Base-by-base conservation (phyloP, 2,113 vertebrate genomes). In the Centropristis striata region DNA sequence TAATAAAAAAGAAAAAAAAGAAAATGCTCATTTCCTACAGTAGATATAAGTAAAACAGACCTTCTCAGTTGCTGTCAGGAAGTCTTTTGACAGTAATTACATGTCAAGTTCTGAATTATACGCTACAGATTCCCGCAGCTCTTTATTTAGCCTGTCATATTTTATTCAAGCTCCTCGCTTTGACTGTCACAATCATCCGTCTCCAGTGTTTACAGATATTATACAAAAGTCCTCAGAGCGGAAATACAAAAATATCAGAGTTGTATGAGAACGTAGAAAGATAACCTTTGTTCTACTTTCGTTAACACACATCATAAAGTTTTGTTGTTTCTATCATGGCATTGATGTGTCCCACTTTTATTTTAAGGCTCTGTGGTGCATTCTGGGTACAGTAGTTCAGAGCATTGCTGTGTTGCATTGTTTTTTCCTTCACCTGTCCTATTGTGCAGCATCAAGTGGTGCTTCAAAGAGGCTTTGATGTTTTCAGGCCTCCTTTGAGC, bases 71-170 rank as follows among this genome's bases (percentile, higher is more conserved):
- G 15, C 73, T 54, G 36, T 82, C 65, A 63, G 21, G 83, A 71
- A 59, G 23, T 2, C 10, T 58, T 83, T 65, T 83, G 53, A 84
- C 68, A 67, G 59, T 92, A 83, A 92, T 88, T 88, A 71, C 37
- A 84, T 59, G 66, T 75, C 80, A 74, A 14, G 70, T 81, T 81
- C 23, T 72, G 87, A 86, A 87, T 87, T 25, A 77, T 47, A 85
- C 51, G 67, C 77, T 65, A 74, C 78, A 39, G 15, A 85, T 77
- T 88, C 53, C 82, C 53, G 25, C 55, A 41, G 61, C 69, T 86
- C 88, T 91, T 85, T 85, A 85, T 91, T 88, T 90, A 83, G 87
- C 79, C 85, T 82, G 88, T 83, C 87, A 81, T 71, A 75, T 84
- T 78, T 79, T 74, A 87, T 83, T 86, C 63, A 86, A 41, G 68